Conservation (phyloP, 2,797 vertebrate genomes). For the Neosalanx taihuensis region DNA sequence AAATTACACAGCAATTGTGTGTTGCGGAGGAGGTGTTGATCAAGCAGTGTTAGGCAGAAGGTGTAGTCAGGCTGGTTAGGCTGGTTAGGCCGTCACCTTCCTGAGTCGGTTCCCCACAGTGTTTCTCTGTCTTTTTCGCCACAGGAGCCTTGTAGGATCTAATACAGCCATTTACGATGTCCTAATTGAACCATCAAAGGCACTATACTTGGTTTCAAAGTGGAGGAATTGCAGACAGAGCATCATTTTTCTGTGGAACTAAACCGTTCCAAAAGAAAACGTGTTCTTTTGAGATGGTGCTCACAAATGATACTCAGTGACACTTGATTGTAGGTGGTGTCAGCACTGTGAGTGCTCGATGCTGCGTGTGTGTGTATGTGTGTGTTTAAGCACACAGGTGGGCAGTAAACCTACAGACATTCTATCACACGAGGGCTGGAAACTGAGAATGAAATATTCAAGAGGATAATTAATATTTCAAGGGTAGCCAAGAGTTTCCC, state of each 20-base stretch:
- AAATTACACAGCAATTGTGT: slow-evolving; percentile 10
- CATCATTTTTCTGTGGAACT: slow-evolving; percentile 13
- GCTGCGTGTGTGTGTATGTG: slow-evolving; percentile 4
- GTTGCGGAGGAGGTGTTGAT: slow-evolving; percentile 58
- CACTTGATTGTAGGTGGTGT: neutral
- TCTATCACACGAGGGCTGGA: slow-evolving; percentile 33
- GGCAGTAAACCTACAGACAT: slow-evolving; percentile 45
- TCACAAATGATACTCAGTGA: too few relatives aligned
- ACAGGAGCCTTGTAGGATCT: slow-evolving; percentile 12
- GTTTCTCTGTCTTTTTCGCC: slow-evolving; percentile 1
- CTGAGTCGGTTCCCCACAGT: slow-evolving; percentile 8
- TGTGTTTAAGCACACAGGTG: slow-evolving; percentile 38
- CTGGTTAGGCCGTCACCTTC: slow-evolving; percentile 26
- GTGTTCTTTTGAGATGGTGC: too few relatives aligned
- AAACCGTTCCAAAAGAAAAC: slow-evolving; percentile 20
- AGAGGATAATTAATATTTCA: slow-evolving; percentile 70
- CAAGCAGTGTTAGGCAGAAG: slow-evolving; percentile 46
- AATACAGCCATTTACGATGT: slow-evolving; percentile 24
- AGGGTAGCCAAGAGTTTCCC: slow-evolving; percentile 47
- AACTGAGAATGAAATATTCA: slow-evolving; percentile 69
- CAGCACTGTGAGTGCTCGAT: neutral
- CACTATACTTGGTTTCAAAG: slow-evolving; percentile 16
- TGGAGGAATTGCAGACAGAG: slow-evolving; percentile 15
- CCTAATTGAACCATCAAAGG: slow-evolving; percentile 20
- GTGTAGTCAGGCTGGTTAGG: slow-evolving; percentile 18